A percentile compares a stretch with the other conserved stretches of the same genome.
phyloP scores from a whole-genome alignment of 1,140 invertebrate genomes.

The Saccostrea glomerata region DNA sequence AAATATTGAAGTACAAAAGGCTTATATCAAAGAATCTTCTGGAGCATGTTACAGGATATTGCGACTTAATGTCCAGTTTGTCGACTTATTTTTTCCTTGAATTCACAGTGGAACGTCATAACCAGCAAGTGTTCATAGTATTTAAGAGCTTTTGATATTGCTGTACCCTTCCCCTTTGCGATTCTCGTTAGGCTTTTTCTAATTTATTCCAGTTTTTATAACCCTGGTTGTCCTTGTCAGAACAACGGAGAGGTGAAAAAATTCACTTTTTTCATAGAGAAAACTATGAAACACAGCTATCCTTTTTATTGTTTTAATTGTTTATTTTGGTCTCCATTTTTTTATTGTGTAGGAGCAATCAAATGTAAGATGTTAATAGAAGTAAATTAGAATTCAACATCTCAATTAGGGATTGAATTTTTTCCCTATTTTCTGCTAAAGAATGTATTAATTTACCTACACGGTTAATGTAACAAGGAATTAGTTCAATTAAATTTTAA shows the following conservation, averaged over 20 bases:
- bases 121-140: neutral
- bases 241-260: too few species aligned
- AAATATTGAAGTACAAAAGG: conserved; percentile 29
- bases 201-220: neutral
- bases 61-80: conserved; percentile 5
- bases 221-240: neutral
- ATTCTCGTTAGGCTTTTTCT: neutral
- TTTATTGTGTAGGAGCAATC: neutral
- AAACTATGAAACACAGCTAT: too few species aligned
- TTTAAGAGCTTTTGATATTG: neutral
- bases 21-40: conserved; percentile 13
- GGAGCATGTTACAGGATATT: neutral
- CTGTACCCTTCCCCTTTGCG: neutral
- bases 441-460: neutral
- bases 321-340: too few species aligned
- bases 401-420: neutral
- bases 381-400: neutral
- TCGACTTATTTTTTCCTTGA: neutral
- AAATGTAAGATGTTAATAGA: neutral
- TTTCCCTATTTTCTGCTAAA: neutral
- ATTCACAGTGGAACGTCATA: neutral
- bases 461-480: neutral
- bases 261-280: too few species aligned
- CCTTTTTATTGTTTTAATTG: too few species aligned
- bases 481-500: neutral